Evolutionary conservation across 1,140 invertebrate species (phyloP).

Genomic region (Propsilocerus akamusi): DNA sequence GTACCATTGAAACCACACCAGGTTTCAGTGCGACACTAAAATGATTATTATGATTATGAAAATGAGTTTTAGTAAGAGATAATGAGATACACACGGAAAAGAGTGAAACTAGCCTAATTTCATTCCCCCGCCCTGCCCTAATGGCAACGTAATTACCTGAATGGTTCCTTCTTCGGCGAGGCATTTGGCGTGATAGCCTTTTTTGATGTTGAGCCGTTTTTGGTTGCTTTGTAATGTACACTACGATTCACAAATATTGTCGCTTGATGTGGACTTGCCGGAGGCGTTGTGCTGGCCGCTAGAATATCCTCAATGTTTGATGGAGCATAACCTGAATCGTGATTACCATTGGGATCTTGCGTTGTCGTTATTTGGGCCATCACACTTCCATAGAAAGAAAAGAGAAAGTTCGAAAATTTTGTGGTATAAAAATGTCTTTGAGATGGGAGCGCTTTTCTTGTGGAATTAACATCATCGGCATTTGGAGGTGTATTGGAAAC

Average conservation of each 20-base stretch:
- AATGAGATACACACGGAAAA: slow-evolving; percentile 4
- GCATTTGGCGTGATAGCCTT: slow-evolving; percentile 15
- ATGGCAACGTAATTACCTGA: slow-evolving; percentile 14
- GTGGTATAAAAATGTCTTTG: background rate
- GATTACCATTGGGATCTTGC: slow-evolving; percentile 54
- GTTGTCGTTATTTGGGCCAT: slow-evolving; percentile 34
- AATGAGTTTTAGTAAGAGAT: no score
- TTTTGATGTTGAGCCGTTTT: background rate
- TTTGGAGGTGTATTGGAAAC: slow-evolving; percentile 12
- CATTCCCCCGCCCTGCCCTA: slow-evolving; percentile 4
- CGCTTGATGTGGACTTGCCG: slow-evolving; percentile 28
- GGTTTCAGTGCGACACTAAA: slow-evolving; percentile 21
- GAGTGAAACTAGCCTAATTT: no score
- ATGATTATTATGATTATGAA: no score
- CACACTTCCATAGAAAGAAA: slow-evolving; percentile 22
- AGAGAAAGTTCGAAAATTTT: background rate
- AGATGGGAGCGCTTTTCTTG: no score
- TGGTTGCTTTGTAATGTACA: background rate
- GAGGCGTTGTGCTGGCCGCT: slow-evolving; percentile 21
- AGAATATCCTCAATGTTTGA: slow-evolving; percentile 38
- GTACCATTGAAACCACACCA: slow-evolving; percentile 23
- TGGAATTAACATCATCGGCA: no score
- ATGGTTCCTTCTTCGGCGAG: slow-evolving; percentile 19
- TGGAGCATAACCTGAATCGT: slow-evolving; percentile 58
- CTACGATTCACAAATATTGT: slow-evolving; percentile 10